Evolutionary conservation across 2,113 vertebrate genomes (phyloP).

Genomic region (Scomber japonicus): DNA sequence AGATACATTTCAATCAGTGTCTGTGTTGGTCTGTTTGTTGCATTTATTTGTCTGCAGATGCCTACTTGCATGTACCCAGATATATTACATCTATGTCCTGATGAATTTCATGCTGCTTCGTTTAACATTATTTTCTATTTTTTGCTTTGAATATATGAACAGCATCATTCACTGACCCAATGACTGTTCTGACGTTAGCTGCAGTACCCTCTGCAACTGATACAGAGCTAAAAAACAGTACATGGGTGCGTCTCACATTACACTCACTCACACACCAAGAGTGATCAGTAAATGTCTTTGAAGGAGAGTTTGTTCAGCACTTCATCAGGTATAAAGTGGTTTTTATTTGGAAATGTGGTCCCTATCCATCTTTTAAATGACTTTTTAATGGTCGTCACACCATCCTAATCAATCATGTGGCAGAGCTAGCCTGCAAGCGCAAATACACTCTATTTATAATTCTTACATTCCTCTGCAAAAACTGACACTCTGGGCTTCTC

Average conservation of each 20-base stretch:
- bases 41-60: neutral
- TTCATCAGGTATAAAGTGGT: constrained; percentile 87
- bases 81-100: constrained; percentile 9
- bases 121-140: constrained; percentile 34
- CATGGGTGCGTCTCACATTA: constrained; percentile 60
- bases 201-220: constrained; percentile 47
- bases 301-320: constrained; percentile 86
- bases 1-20: constrained; percentile 63
- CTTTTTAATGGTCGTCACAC: constrained; percentile 88
- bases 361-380: constrained; percentile 89
- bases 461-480: constrained; percentile 69
- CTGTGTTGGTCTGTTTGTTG: constrained; percentile 30
- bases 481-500: constrained; percentile 39
- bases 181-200: constrained; percentile 21
- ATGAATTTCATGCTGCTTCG: constrained; percentile 10
- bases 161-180: constrained; percentile 6
- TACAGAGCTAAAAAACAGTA: constrained; percentile 38
- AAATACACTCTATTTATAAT: constrained; percentile 81
- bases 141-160: constrained; percentile 14
- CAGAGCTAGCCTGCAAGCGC: constrained; percentile 73
- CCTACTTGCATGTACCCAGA: constrained; percentile 1
- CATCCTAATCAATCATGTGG: constrained; percentile 86
- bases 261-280: constrained; percentile 67
- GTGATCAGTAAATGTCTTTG: constrained; percentile 84
- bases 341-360: constrained; percentile 87